Evolutionary conservation across 2,797 vertebrate species (phyloP), one percentile per base, ranked within the genome.

Genomic region (Sternotherus odoratus): DNA sequence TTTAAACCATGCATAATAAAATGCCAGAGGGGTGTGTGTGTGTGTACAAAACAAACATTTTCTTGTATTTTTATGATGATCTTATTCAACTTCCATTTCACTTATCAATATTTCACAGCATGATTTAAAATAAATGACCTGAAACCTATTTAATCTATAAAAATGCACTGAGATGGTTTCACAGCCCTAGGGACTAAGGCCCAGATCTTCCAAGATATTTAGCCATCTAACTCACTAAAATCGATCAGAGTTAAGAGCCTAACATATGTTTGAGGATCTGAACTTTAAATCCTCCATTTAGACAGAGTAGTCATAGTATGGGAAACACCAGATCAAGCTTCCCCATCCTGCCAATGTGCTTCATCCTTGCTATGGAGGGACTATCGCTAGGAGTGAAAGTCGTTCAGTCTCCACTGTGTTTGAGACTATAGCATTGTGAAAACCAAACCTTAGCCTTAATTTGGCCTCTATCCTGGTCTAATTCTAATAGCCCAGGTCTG

Each of bases 401-500:
- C 26, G 46, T 16, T 86, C 5, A 36, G 2, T 74, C 60, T 85
- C 63, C 63, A 24, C n/a, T 69, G 36, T 36, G 4, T 48, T 75
- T 87, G 50, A 92, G 77, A 36, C 39, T 72, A 26, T 24, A 16
- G 69, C 49, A 36, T 24, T 77, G 21, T 79, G 78, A 90, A 78
- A 39, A 83, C 69, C 60, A 92, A 90, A 91, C 69, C 66, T 3
- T 83, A 88, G 6, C 39, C 93, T 90, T 24, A 75, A 39, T 80
- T 89, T 94, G 3, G 46, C 79, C 75, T 78, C 88, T 49, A 36
- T 24, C 78, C 88, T 10, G 12, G 2, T 88, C 91, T 75, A 85
- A 79, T 74, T 69, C 28, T 75, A 50, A 9, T 6, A 9, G n/a
- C 39, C 23, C 50, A 77, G 26, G 23, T 91, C 16, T 91, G 50